phyloP scores from a whole-genome alignment of 2,797 vertebrate genomes.

The Gallinago solitaria region DNA sequence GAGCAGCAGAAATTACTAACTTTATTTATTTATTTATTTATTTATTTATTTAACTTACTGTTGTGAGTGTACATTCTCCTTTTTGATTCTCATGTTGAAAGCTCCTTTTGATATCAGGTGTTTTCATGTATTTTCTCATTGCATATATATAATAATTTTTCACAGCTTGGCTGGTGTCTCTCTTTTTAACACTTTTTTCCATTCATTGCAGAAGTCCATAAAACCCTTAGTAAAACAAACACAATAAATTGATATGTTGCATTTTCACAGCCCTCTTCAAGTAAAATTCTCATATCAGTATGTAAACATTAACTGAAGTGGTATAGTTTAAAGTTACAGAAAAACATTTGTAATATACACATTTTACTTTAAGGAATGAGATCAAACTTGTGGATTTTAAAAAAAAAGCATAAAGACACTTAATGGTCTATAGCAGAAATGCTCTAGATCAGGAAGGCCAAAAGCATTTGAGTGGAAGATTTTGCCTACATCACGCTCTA shows the following conservation, averaged over 20 bases:
- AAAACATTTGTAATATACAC: neutral
- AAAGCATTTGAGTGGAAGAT: neutral
- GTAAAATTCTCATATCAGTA: neutral
- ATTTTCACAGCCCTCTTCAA: neutral
- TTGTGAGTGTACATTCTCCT: neutral
- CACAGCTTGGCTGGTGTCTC: neutral
- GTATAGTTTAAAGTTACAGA: neutral
- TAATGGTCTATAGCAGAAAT: neutral
- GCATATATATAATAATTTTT: neutral
- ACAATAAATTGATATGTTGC: neutral
- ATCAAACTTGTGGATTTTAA: neutral
- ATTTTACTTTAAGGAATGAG: neutral
- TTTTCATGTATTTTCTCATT: neutral
- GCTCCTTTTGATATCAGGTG: neutral
- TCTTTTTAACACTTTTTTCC: neutral
- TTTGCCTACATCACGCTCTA: conserved; percentile 41
- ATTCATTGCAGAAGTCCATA: neutral
- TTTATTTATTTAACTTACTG: neutral
- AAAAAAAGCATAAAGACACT: neutral
- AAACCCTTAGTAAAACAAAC: neutral
- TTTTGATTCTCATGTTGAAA: neutral
- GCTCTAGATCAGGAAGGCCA: conserved; percentile 16
- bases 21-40: neutral
- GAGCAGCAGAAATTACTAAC: neutral
- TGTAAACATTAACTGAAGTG: neutral